Base-by-base conservation (phyloP, 2,797 vertebrate genomes). In the Melanotaenia pygmaea region DNA sequence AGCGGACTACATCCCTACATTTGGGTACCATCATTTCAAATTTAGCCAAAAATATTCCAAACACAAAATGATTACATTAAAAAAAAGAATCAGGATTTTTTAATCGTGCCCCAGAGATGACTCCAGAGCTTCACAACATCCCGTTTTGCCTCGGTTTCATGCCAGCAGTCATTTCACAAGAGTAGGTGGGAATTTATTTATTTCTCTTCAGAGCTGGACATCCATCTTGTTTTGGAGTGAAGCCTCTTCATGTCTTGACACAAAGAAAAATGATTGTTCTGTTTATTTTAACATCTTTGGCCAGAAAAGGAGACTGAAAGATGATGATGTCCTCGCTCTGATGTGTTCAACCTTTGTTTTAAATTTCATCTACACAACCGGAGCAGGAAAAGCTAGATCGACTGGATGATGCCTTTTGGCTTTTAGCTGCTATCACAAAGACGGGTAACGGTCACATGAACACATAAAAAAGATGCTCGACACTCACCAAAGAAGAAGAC, bases 341-440 rank as follows among this genome's bases (percentile, higher is more conserved):
- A 7, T 59, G 20, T 38, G 35, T 66, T 37, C 22, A 57, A 26
- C 59, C 11, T 77, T 72, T 79, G 34, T 38, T 38, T 13, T 77
- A 82, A 73, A 72, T 47, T 71, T 82, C 73, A 82, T 79, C 18
- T 16, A 40, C 16, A 2, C 7, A 5, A 1, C 1, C 8, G 51
- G 58, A 70, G 64, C 7, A 28, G 2, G 69, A 74, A 64, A 65
- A 35, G 4, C 45, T 0, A 22, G 22, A 59, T n/a, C 9, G n/a
- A 7, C 3, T 30, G 66, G 51, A 66, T 28, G 12, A 51, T 9
- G 59, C 26, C 38, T 1, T 22, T 64, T 14, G 30, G 63, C 71
- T 86, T 79, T 82, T 85, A 88, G 73, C 84, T 85, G 72, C 75
- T 61, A 74, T 81, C 3, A 1, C 61, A 50, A 5, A 60, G 26